phyloP scores from a whole-genome alignment of 2,888 invertebrate species.

The Dryocosmus kuriphilus region DNA sequence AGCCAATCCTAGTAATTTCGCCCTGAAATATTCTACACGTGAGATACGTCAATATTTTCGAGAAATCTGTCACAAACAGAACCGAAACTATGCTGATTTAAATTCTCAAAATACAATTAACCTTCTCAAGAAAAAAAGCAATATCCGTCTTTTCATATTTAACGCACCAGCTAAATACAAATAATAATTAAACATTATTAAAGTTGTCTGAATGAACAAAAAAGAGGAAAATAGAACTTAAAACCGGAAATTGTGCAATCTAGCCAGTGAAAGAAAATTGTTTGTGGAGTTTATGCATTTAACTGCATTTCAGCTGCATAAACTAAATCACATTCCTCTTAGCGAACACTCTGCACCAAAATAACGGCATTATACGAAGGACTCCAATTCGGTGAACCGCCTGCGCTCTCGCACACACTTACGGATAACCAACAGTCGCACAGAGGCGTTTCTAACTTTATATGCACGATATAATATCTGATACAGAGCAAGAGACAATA shows the following conservation, averaged over 20 bases:
- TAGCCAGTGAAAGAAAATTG: background rate
- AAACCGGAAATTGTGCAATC: background rate
- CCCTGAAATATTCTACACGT: slow-evolving; percentile 6
- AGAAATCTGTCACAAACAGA: slow-evolving; percentile 6
- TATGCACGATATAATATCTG: slow-evolving; percentile 17
- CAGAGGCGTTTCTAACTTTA: slow-evolving; percentile 15
- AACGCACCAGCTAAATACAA: background rate
- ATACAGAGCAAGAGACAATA: slow-evolving; percentile 6
- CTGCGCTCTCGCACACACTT: background rate
- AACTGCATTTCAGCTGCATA: background rate
- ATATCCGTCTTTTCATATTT: background rate
- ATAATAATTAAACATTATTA: background rate
- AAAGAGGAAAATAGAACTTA: background rate
- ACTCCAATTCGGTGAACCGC: background rate
- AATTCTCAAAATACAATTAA: background rate
- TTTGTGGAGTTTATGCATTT: background rate
- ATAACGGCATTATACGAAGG: background rate
- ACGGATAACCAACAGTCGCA: slow-evolving; percentile 2
- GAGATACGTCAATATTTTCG: slow-evolving; percentile 3
- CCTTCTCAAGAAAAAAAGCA: background rate
- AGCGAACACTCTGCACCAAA: background rate
- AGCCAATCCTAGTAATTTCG: slow-evolving; percentile 16
- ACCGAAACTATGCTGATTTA: background rate
- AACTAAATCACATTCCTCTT: background rate
- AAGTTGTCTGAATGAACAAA: background rate